Evolutionary conservation across 2,113 vertebrate species (phyloP).

Genomic region (Microcebus tavaratra): DNA sequence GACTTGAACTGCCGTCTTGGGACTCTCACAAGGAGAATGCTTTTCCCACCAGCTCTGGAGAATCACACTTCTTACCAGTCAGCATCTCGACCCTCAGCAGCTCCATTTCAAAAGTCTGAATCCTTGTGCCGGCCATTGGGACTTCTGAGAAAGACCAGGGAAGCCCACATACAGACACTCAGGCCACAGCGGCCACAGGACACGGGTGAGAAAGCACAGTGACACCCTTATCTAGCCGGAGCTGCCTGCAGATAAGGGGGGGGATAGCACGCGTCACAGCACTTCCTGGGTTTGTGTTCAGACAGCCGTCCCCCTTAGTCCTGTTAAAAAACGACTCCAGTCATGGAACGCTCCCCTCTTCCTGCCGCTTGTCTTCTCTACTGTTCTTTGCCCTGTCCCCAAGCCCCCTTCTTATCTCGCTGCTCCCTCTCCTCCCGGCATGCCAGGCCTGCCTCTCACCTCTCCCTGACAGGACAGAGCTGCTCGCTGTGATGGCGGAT

Average conservation of each 20-base stretch:
- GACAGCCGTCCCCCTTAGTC: not conserved
- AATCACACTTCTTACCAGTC: not conserved
- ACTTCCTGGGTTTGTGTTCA: constrained; percentile 76
- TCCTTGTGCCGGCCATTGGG: not conserved
- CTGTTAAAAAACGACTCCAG: constrained; percentile 14
- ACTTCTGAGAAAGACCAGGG: constrained; percentile 62
- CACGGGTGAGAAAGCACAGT: constrained; percentile 80
- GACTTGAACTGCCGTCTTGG: not conserved
- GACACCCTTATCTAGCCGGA: constrained; percentile 76
- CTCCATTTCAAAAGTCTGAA: not conserved
- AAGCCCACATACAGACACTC: not conserved
- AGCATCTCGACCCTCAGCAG: not conserved
- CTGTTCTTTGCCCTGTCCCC: not conserved
- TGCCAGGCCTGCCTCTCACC: constrained; percentile 42
- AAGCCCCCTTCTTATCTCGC: not conserved
- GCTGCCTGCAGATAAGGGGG: constrained; percentile 73
- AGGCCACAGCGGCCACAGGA: constrained; percentile 61
- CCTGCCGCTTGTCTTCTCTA: constrained; percentile 48
- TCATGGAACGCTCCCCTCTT: constrained; percentile 49
- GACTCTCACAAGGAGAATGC: not conserved
- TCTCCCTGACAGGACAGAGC: not conserved
- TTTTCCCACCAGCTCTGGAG: not conserved
- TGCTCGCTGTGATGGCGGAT: not conserved
- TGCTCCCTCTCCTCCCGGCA: not conserved
- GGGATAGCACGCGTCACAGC: constrained; percentile 64